Percentiles rank a stretch among this genome's conserved stretches.
These are phyloP conservation scores for Anoplopoma fimbria DNA, from an alignment of 2,113 vertebrate genomes.

Conservation along the genomic window DNA sequence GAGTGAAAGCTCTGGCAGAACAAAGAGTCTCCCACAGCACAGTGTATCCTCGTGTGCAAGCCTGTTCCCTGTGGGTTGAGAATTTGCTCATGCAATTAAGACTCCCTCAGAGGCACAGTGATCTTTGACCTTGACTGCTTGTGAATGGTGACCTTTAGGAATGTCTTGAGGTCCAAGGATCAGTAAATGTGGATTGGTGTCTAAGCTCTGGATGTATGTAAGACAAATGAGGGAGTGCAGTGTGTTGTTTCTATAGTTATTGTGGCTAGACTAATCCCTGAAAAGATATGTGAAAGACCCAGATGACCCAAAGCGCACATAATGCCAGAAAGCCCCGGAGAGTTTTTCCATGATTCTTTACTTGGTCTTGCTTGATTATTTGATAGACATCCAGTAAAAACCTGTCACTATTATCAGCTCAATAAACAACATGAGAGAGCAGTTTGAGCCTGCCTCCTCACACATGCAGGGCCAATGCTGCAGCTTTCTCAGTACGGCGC, in stretches of 20 bases:
- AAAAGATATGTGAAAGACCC: slow-evolving; percentile 10
- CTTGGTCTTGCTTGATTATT: not conserved
- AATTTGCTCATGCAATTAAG: slow-evolving; percentile 74
- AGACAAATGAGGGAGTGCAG: slow-evolving; percentile 21
- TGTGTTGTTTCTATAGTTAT: slow-evolving; percentile 8
- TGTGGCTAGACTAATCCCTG: slow-evolving; percentile 19
- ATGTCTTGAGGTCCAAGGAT: slow-evolving; percentile 49
- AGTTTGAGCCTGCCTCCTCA: slow-evolving; percentile 14
- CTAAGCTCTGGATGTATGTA: slow-evolving; percentile 31
- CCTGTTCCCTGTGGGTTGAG: slow-evolving; percentile 60
- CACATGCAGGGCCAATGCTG: slow-evolving; percentile 11
- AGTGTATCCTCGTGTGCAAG: slow-evolving; percentile 42
- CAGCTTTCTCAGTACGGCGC: slow-evolving; percentile 26
- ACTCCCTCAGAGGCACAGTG: slow-evolving; percentile 64
- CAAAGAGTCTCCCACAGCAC: slow-evolving; percentile 48
- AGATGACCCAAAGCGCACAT: not conserved
- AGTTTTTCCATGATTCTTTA: slow-evolving; percentile 8
- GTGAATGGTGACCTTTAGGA: slow-evolving; percentile 66
- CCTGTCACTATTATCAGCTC: slow-evolving; percentile 9
- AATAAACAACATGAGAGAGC: slow-evolving; percentile 4
- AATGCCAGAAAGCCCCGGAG: not conserved
- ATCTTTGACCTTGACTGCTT: slow-evolving; percentile 67
- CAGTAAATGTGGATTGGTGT: slow-evolving; percentile 30
- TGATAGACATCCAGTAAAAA: slow-evolving; percentile 4
- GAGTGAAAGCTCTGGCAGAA: slow-evolving; percentile 22